Conservation (phyloP, 2,113 vertebrate species). For the Bubalus kerabau region DNA sequence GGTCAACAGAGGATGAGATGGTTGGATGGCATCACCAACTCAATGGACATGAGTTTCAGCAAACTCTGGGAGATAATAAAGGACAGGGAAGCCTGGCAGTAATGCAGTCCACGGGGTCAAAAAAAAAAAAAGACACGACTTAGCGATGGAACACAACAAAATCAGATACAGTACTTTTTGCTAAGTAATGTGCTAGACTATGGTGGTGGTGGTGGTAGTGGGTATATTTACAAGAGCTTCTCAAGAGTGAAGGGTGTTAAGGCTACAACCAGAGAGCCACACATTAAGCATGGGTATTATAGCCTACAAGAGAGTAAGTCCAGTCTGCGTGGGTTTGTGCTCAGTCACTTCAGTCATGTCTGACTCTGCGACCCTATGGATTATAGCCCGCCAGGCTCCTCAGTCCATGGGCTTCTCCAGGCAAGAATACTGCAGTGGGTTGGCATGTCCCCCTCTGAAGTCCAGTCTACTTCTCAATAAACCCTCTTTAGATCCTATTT, state of each 20-base stretch:
- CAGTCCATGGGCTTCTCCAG: neutral
- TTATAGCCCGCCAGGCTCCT: neutral
- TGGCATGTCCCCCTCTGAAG: neutral
- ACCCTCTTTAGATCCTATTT: neutral
- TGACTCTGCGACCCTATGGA: neutral
- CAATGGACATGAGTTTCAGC: neutral
- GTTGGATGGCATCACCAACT: neutral
- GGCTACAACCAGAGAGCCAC: neutral
- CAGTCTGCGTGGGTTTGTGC: neutral
- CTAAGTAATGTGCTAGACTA: neutral
- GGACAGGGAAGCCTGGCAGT: neutral
- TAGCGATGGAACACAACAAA: neutral
- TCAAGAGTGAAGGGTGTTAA: neutral
- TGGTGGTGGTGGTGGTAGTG: too few relatives aligned
- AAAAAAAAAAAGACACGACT: neutral
- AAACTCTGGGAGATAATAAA: neutral
- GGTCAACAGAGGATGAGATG: neutral
- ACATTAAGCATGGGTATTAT: neutral
- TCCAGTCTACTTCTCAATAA: neutral
- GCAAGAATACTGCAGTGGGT: neutral
- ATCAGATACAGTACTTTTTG: neutral
- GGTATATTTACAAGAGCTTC: neutral
- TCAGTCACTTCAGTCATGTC: neutral
- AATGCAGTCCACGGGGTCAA: neutral
- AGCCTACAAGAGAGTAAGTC: neutral